Evolutionary conservation across 2,797 vertebrate genomes (phyloP).

Genomic region (Etheostoma perlongum): DNA sequence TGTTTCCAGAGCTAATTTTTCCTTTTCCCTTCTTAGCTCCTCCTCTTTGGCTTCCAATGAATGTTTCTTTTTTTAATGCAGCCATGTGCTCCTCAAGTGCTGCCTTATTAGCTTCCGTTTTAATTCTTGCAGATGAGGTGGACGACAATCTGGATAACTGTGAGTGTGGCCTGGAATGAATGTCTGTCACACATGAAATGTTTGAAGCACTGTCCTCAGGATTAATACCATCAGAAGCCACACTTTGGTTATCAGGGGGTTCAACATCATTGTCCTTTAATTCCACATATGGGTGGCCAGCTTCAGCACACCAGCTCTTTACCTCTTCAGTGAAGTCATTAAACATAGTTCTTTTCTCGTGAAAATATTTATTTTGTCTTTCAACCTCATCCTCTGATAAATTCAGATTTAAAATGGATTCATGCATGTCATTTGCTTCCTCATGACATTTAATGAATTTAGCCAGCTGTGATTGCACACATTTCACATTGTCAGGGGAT

Average conservation of each 20-base stretch:
- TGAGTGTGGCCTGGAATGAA: neutral
- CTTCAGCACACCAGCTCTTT: neutral
- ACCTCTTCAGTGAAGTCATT: slow-evolving; percentile 6
- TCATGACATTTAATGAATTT: too few species aligned
- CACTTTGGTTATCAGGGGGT: neutral
- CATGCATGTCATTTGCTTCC: neutral
- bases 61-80: too few species aligned
- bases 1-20: too few species aligned
- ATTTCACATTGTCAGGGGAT: too few species aligned
- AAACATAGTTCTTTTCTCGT: neutral
- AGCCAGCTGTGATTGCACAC: too few species aligned
- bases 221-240: neutral
- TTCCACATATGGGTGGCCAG: slow-evolving; percentile 1
- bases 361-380: slow-evolving; percentile 12
- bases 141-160: too few species aligned
- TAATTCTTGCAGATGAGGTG: too few species aligned
- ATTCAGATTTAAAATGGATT: neutral
- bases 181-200: neutral
- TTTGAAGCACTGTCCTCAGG: neutral
- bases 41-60: too few species aligned
- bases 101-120: too few species aligned
- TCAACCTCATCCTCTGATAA: slow-evolving; percentile 1
- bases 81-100: too few species aligned
- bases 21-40: too few species aligned
- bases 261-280: neutral